These are phyloP conservation scores for Lasioglossum malachurum DNA, from an alignment of 2,888 invertebrate genomes.

Conservation along the genomic window DNA sequence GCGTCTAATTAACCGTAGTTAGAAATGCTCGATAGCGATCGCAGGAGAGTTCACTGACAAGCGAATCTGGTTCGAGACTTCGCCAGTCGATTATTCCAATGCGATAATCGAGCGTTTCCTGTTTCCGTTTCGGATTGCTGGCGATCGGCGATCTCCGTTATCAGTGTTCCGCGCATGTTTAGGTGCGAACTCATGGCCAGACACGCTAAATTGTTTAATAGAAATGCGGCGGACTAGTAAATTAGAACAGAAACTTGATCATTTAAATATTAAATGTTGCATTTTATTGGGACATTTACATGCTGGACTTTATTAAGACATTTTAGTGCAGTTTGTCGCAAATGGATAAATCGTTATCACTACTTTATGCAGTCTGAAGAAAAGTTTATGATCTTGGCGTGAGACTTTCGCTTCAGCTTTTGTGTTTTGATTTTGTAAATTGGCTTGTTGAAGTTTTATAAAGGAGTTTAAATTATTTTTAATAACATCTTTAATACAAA, in stretches of 20 bases:
- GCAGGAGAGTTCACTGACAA: neutral
- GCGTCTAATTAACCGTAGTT: conserved; percentile 12
- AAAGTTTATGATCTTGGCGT: neutral
- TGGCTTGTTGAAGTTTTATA: neutral
- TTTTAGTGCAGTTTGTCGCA: neutral
- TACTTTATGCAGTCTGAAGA: neutral
- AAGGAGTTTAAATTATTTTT: neutral
- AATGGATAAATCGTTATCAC: neutral
- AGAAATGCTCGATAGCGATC: neutral
- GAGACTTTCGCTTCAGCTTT: neutral
- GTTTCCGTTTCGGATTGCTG: neutral
- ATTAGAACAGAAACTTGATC: neutral
- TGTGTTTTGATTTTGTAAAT: neutral
- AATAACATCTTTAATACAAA: neutral
- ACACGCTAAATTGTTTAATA: neutral
- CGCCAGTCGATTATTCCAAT: neutral
- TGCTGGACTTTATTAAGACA: neutral
- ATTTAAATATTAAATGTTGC: neutral
- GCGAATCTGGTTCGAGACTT: neutral
- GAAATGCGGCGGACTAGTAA: neutral
- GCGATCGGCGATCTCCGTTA: neutral
- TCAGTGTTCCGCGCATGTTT: neutral
- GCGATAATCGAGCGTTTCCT: conserved; percentile 1
- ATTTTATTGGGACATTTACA: neutral
- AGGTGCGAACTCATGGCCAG: neutral